phyloP scores from a whole-genome alignment of 2,113 vertebrate species.

The Thalassoma bifasciatum region DNA sequence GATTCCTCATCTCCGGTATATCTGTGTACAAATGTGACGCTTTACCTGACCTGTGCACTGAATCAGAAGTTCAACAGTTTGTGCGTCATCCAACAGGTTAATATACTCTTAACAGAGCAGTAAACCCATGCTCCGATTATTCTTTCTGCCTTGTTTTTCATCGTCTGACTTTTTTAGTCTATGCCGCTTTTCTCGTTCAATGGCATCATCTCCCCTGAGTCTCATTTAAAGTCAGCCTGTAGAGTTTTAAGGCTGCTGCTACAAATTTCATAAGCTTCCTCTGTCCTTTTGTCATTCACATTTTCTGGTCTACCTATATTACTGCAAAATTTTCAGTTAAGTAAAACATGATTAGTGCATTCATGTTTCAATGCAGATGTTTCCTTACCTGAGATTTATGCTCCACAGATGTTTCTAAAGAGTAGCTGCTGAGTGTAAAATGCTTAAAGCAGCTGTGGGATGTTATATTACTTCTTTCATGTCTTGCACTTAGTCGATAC shows the following conservation, averaged over 20 bases:
- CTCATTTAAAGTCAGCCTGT: conserved; percentile 11
- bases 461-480: too few species aligned
- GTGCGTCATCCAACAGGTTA: background rate
- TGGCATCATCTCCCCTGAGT: background rate
- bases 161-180: fast-evolving
- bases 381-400: too few species aligned
- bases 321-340: too few species aligned
- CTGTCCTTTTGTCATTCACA: background rate
- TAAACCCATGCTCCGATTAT: background rate
- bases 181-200: conserved; percentile 18
- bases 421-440: too few species aligned
- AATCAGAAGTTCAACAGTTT: conserved; percentile 23
- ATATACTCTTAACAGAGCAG: background rate
- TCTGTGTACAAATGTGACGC: conserved; percentile 23
- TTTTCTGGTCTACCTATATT: background rate
- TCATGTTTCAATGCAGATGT: too few species aligned
- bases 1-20: background rate
- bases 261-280: background rate
- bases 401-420: too few species aligned
- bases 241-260: background rate
- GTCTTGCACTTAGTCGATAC: too few species aligned
- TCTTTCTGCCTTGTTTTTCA: conserved; percentile 2
- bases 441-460: too few species aligned
- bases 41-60: conserved; percentile 6
- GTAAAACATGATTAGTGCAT: too few species aligned